These are phyloP conservation scores for Karalla daura DNA, from an alignment of 2,797 vertebrate species.

Conservation along the genomic window DNA sequence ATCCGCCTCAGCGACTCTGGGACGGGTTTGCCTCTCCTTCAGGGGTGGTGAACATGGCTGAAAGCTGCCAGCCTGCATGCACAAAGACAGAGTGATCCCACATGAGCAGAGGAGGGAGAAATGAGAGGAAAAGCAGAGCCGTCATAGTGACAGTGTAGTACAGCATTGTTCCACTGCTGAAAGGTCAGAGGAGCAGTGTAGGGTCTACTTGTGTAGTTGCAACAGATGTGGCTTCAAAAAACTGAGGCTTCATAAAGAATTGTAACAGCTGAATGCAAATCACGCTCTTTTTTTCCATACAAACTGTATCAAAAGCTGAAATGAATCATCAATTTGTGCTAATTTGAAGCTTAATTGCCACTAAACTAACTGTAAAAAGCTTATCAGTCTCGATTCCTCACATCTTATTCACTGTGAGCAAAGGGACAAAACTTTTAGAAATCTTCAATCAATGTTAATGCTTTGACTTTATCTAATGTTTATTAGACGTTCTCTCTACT, in stretches of 20 bases:
- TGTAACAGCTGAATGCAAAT: neutral
- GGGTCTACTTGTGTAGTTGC: constrained; percentile 27
- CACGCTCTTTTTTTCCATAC: neutral
- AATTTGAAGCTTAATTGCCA: constrained; percentile 23
- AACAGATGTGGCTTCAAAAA: constrained; percentile 28
- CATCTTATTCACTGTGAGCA: constrained; percentile 37
- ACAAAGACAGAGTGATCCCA: constrained; percentile 71
- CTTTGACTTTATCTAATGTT: constrained; percentile 42
- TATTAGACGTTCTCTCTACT: constrained; percentile 26
- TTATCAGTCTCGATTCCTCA: neutral
- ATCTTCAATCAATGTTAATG: constrained; percentile 35
- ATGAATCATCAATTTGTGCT: neutral
- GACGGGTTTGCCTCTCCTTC: constrained; percentile 72
- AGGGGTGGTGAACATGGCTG: constrained; percentile 73
- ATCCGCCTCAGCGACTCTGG: constrained; percentile 72
- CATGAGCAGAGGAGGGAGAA: constrained; percentile 63
- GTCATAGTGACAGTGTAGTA: constrained; percentile 45
- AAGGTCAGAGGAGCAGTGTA: constrained; percentile 57
- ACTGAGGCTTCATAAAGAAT: neutral
- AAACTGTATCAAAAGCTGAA: constrained; percentile 6
- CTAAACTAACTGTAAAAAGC: constrained; percentile 25
- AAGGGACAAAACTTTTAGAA: constrained; percentile 33
- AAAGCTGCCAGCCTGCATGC: constrained; percentile 66
- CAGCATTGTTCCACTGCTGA: constrained; percentile 43
- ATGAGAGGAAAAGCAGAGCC: constrained; percentile 51